Base-by-base conservation (phyloP, 2,888 invertebrate species). In the Drosophila neonasuta region DNA sequence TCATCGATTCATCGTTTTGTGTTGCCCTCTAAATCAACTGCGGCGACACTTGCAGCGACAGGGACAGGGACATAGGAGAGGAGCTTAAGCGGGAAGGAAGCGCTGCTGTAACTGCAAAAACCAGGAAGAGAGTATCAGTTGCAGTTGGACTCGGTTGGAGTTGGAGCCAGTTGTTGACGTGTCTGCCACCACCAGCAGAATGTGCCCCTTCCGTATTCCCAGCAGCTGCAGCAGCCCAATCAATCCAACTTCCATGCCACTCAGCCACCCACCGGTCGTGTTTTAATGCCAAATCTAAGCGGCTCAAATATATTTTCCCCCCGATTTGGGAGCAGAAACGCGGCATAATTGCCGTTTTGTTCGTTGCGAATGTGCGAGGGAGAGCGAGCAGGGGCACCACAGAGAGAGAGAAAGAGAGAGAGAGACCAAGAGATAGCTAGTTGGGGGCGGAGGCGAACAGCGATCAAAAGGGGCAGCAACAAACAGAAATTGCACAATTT, bases 1-100 rank as follows among this genome's bases (percentile, higher is more conserved):
- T 86, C 88, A 84, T 85, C 88, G 79, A 87, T 87, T 86, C 83
- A 87, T 87, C 85, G 81, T 84, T 86, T 86, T 79, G 78, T 76
- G 67, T 64, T 71, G 74, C 59, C 57, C 76, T 77, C 77, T 85
- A 85, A 82, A 87, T 86, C 79, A 83, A 83, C 79, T 71, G 69
- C 58, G 32, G 20, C 54, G n/a, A n/a, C 36, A 36, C 36, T n/a
- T 2, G 5, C 34, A 11, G 34, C 10, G 34, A 4, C 34, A 4
- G 34, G 34, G 34, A 3, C 34, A 34, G 34, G 10, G 10, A 10
- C 34, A 34, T 4, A n/a, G 36, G 48, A 30, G 13, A 48, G 45
- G 8, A 57, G 60, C 62, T 34, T 11, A 24, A 39, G 15, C 49
- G 36, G 45, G 70, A 55, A 64, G 68, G 73, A 56, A 46, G 57